Base-by-base conservation (phyloP, 2,888 invertebrate species). In the Coenonympha arcania region DNA sequence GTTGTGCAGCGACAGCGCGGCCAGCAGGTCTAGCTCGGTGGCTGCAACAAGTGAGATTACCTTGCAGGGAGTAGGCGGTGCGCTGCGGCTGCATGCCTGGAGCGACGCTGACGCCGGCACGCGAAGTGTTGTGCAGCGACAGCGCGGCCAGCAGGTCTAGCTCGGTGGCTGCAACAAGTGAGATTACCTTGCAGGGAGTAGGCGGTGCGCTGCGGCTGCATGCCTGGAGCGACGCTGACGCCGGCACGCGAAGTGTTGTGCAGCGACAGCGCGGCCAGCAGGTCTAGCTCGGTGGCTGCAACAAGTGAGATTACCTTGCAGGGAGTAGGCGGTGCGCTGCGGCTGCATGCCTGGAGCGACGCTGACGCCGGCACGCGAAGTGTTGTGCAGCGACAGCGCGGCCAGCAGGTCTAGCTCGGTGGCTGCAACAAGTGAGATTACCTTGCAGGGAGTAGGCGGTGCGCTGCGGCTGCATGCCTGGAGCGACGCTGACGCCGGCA, bases 371-470 rank as follows among this genome's bases (percentile, higher is more conserved):
- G 87, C 88, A 71, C 90, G 90, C 70, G 90, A 89, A 75, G 90
- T 90, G 87, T 93, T 93, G 88, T 92, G 91, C 78, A 93, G 88
- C 82, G 92, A 91, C 83, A 93, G 88, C 73, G 92, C 91, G 82
- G 91, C 24, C 2, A 24, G 9, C 9, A 4, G 6, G 6, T 24
- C 24, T 5, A 24, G 24, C 24, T 24, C 6, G 9, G 13, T 8
- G 3, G 2, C 6, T 6, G 3, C 6, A 4, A 6, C 18, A 1
- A 34, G 33, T n/a, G n/a, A 18, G 9, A 18, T 48, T 40, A 93
- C 93, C 93, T 89, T 92, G 89, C 71, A 93, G 88, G 67, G 89
- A 88, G 79, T 91, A 92, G 64, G 92, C 93, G 70, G 90, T 90
- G 68, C 89, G 89, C 73, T 91, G 88, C 70, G 90, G 89, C 76